Evolutionary conservation across 2,888 invertebrate species (phyloP), one percentile per base, ranked within the genome.

Genomic region (Tortrix viridana): DNA sequence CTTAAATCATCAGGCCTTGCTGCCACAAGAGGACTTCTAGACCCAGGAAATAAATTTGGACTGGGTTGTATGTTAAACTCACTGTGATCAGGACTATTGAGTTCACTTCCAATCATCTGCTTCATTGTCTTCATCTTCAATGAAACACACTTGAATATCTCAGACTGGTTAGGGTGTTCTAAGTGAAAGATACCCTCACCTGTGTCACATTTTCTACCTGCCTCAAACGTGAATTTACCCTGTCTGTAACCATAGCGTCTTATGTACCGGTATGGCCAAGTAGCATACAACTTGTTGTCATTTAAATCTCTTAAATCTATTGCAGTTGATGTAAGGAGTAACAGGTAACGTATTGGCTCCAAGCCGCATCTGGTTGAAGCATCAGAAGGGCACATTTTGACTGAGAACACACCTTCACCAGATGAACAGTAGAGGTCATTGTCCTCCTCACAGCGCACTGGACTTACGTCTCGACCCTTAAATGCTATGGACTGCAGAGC

Each of bases 101-200:
- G 76, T 69, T 96, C 96, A 71, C 93, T 94, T n/a, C 94, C 95
- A 65, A 97, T 93, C 73, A 96, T 90, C 80, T 96, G 96, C 79
- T 96, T 96, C 97, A 97, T 97, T 0, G 95, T 96, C 79, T 96
- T 96, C 96, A 97, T 97, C 86, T 96, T 96, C 5, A 95, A 93
- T 9, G 96, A 95, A 72, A 97, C 93, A 77, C 96, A 97, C 68
- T 96, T 95, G 69, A 94, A 97, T 69, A 97, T 96, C 81, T 97
- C 97, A 71, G 96, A 95, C 68, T 96, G 96, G 80, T 96, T 96
- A 46, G 95, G 94, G 79, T 97, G 96, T 77, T 96, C 96, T 65
- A 97, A 85, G 62, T 95, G 95, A 74, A 97, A 97, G 4, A 95
- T 94, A 1, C 97, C 97, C 86, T 97, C 97, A 0, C 97, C 97